Evolutionary conservation across 1,140 invertebrate genomes (phyloP).

Genomic region (Goniozus legneri): DNA sequence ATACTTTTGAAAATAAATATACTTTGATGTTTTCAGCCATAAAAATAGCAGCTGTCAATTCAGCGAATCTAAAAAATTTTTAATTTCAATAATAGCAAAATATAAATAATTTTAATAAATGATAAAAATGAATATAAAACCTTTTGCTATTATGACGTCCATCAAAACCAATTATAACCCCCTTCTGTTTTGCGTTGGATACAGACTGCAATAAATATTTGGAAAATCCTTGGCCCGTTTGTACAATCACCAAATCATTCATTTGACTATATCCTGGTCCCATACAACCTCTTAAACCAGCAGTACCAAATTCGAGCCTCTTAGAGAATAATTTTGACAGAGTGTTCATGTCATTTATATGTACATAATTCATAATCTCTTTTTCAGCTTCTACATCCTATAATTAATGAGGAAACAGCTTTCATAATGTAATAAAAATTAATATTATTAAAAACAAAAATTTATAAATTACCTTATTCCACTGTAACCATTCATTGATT

Average conservation of each 20-base stretch:
- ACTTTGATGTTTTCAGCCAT: slow-evolving; percentile 74
- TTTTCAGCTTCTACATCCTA: slow-evolving; percentile 52
- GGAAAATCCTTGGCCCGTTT: slow-evolving; percentile 90
- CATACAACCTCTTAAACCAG: slow-evolving; percentile 89
- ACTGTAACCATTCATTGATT: slow-evolving; percentile 62
- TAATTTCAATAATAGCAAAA: slow-evolving; percentile 7
- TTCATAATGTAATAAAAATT: slow-evolving; percentile 2
- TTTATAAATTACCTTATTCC: slow-evolving; percentile 63
- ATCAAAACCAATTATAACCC: slow-evolving; percentile 92
- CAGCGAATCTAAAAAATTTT: slow-evolving; percentile 75
- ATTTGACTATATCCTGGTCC: slow-evolving; percentile 87
- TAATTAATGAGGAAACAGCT: slow-evolving; percentile 18
- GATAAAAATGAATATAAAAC: slow-evolving; percentile 46
- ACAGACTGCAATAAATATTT: slow-evolving; percentile 68
- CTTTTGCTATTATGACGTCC: slow-evolving; percentile 90
- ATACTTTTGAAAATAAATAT: slow-evolving; percentile 76
- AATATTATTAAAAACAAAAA: slow-evolving; percentile 8
- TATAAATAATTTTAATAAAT: slow-evolving; percentile 1
- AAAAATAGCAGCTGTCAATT: slow-evolving; percentile 84
- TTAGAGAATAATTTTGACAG: slow-evolving; percentile 61
- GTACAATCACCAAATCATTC: slow-evolving; percentile 97
- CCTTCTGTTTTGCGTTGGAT: slow-evolving; percentile 57
- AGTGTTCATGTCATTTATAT: slow-evolving; percentile 51
- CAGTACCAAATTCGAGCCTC: slow-evolving; percentile 82
- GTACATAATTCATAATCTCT: slow-evolving; percentile 57